Percentiles rank a stretch among this genome's conserved stretches.
Conservation (phyloP, 2,113 vertebrate genomes). For the Dermatemys mawii region DNA sequence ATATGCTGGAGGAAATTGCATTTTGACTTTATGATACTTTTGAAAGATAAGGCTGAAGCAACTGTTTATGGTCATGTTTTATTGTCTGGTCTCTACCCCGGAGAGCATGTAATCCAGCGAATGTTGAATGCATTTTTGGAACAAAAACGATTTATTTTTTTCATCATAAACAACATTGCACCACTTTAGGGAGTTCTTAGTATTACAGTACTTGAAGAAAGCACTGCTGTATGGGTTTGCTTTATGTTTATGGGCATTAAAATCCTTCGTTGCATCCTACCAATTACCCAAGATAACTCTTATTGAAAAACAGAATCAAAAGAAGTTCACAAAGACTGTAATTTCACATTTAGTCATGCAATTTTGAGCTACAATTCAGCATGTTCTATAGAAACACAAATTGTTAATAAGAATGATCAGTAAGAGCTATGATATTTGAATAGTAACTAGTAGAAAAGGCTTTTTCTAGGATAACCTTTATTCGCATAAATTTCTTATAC, state of each 20-base stretch:
- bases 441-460: not conserved
- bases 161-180: not conserved
- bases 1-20: not conserved
- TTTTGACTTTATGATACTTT: conserved; percentile 48
- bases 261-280: not conserved
- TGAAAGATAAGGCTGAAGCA: conserved; percentile 23
- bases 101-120: not conserved
- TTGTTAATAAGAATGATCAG: not conserved
- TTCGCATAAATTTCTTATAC: not conserved
- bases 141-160: conserved; percentile 20
- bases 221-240: not conserved
- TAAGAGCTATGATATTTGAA: not conserved
- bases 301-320: not conserved
- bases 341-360: not conserved
- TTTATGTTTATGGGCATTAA: not conserved
- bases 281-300: not conserved
- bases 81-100: not conserved
- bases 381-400: not conserved
- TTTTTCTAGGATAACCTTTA: not conserved
- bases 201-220: not conserved
- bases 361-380: not conserved
- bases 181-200: not conserved
- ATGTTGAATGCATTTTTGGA: not conserved
- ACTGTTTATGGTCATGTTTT: not conserved
- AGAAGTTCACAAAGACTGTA: not conserved